Evolutionary conservation across 2,113 vertebrate species (phyloP), one percentile per base, ranked within the genome.

Genomic region (Brienomyrus longianalis): DNA sequence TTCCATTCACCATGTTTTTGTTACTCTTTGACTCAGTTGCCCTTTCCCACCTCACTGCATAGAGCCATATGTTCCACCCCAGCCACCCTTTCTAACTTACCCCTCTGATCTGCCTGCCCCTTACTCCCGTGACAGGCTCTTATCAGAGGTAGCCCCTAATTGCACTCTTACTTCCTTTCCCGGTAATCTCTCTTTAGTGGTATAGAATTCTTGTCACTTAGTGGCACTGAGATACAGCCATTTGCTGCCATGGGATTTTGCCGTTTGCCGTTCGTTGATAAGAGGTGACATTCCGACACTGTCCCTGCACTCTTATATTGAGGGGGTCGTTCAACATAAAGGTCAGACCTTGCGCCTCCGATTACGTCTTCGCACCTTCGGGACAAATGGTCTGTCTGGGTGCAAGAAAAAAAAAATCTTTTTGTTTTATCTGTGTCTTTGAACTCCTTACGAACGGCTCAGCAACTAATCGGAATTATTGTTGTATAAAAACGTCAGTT

Each of bases 71-170:
- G 83, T 56, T 23, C 56, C 88, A 90, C 52, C 88, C 27, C 90
- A 1, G 19, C 19, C 15, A 31, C 91, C 90, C 90, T 85, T 91
- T 88, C 54, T 62, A 23, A 4, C 48, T 90, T 85, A 90, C 90
- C 86, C 86, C 27, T 31, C 74, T 87, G 89, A 91, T 92, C 87
- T 35, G 85, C 90, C 52, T 83, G 88, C 90, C 77, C 90, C 87
- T 90, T 91, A 39, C 85, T 85, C 54, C 70, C 87, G 86, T 89
- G 88, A 77, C 90, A 45, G 0, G 47, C 87, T 90, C 92, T 95
- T 94, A 94, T 94, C 94, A 92, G 89, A 47, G 87, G 89, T 91
- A 88, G 54, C 48, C 92, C 91, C 89, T 94, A 95, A 95, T 94
- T 94, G 91, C 89, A 51, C 91, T 92, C 92, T 94, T 93, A 92